Evolutionary conservation across 2,888 invertebrate species (phyloP).

Genomic region (Sphinx pinastri): DNA sequence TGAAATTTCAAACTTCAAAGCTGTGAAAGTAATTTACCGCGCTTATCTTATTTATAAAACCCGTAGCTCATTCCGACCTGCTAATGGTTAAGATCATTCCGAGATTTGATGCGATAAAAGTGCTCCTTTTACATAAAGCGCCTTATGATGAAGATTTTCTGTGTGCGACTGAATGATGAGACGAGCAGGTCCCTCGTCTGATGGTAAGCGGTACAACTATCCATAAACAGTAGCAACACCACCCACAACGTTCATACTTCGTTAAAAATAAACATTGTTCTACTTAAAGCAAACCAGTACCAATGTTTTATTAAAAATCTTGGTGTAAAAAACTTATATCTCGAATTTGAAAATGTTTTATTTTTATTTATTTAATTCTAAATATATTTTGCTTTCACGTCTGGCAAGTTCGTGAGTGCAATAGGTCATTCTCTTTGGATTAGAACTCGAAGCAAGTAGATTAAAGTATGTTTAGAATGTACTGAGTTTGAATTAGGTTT

Average conservation of each 20-base stretch:
- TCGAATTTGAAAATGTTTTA: too few relatives aligned
- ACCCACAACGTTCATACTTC: too few relatives aligned
- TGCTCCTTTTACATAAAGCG: background rate
- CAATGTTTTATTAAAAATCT: too few relatives aligned
- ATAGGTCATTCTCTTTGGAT: background rate
- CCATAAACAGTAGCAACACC: too few relatives aligned
- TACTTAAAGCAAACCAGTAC: too few relatives aligned
- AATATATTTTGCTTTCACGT: background rate
- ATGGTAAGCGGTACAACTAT: too few relatives aligned
- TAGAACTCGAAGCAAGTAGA: background rate
- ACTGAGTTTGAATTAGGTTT: background rate
- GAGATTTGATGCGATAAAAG: background rate
- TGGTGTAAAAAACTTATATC: too few relatives aligned
- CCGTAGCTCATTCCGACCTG: background rate
- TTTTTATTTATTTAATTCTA: too few relatives aligned
- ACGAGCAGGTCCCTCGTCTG: too few relatives aligned
- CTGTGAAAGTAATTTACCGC: background rate
- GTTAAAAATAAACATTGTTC: too few relatives aligned
- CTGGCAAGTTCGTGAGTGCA: background rate
- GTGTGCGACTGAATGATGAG: too few relatives aligned
- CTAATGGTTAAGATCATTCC: background rate
- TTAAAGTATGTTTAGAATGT: background rate
- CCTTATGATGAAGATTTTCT: too few relatives aligned
- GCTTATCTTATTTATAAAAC: background rate
- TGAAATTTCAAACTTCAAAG: background rate